A percentile compares a stretch with the other conserved stretches of the same genome.
Evolutionary conservation across 1,140 invertebrate genomes (phyloP).

Genomic region (Asobara japonica): DNA sequence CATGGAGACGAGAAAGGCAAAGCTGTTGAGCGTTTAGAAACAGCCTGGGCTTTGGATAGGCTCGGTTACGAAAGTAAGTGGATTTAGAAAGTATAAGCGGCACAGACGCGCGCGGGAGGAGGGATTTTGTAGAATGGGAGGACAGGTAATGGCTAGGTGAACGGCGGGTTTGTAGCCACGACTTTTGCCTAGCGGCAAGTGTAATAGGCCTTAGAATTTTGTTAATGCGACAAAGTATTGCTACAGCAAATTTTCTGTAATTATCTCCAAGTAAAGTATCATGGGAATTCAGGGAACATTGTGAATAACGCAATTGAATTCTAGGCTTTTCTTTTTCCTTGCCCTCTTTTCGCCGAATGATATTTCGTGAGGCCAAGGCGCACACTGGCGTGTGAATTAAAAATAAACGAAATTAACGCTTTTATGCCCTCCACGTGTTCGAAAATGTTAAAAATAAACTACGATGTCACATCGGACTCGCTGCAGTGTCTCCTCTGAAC

Average conservation of each 20-base stretch:
- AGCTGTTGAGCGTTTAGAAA: constrained; percentile 28
- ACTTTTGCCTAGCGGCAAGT: background rate
- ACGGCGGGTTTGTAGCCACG: constrained; percentile 40
- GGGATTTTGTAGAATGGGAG: background rate
- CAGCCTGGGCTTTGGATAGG: constrained; percentile 26
- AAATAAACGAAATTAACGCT: background rate
- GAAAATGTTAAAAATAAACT: background rate
- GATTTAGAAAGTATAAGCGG: constrained; percentile 66
- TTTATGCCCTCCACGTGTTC: constrained; percentile 1
- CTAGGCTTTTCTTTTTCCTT: too few relatives aligned
- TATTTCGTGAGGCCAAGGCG: background rate
- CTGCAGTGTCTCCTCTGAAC: constrained; percentile 64
- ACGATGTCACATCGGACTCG: constrained; percentile 48
- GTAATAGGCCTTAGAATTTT: background rate
- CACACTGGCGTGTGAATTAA: background rate
- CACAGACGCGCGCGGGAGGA: too few relatives aligned
- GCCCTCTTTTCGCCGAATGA: too few relatives aligned
- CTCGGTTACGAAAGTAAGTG: constrained; percentile 64
- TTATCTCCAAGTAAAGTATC: background rate
- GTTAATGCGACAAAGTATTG: background rate
- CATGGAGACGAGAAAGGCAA: constrained; percentile 15
- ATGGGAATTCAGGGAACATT: background rate
- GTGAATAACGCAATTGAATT: background rate
- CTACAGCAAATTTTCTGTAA: background rate
- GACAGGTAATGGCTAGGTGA: constrained; percentile 47